Evolutionary conservation across 1,140 invertebrate genomes (phyloP).

Genomic region (Penaeus vannamei): DNA sequence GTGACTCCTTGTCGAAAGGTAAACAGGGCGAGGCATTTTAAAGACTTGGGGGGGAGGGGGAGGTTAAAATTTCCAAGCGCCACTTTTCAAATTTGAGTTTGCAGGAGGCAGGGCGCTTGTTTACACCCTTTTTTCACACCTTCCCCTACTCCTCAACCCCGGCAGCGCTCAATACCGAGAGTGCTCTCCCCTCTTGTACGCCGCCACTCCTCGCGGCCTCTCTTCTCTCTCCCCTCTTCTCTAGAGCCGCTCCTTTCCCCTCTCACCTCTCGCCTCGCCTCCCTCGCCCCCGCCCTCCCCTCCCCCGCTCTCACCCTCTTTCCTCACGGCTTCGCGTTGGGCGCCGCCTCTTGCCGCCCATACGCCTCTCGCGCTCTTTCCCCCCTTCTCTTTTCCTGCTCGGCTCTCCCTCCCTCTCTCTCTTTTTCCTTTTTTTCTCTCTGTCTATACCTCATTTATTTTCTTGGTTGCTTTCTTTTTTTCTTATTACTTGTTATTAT

Average conservation of each 20-base stretch:
- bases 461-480: neutral
- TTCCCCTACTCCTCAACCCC: slow-evolving; percentile 40
- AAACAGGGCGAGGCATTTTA: no score
- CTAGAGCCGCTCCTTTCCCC: no score
- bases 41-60: neutral
- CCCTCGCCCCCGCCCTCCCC: no score
- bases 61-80: neutral
- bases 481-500: no score
- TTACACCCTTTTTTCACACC: slow-evolving; percentile 60
- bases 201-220: neutral
- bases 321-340: no score
- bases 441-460: neutral
- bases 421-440: slow-evolving; percentile 11
- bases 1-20: no score
- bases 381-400: neutral
- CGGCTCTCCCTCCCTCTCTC: neutral
- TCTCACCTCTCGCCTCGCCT: no score
- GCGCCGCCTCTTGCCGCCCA: no score
- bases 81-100: neutral
- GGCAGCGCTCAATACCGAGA: slow-evolving; percentile 44
- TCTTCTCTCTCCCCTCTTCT: neutral
- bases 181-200: neutral
- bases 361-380: no score
- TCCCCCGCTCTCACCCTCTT: no score
- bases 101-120: slow-evolving; percentile 47